Evolutionary conservation across 2,888 invertebrate genomes (phyloP).

Genomic region (Altica lythri): DNA sequence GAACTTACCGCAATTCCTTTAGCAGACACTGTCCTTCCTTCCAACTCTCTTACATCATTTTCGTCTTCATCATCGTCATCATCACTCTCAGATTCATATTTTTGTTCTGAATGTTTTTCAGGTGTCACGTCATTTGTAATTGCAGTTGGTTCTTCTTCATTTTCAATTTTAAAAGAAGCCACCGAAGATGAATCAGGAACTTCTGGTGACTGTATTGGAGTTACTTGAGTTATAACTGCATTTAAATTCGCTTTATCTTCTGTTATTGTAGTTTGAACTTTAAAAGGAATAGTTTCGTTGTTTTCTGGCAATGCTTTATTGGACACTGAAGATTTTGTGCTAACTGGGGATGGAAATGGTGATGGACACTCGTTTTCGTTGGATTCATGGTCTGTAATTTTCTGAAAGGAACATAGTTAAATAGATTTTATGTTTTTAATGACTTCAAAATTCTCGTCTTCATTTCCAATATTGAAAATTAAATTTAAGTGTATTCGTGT

Average conservation of each 20-base stretch:
- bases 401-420: conserved; percentile 27
- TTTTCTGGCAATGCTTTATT: not conserved
- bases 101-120: not conserved
- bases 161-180: too few relatives aligned
- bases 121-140: not conserved
- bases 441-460: too few relatives aligned
- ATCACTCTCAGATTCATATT: not conserved
- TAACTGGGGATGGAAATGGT: conserved; percentile 40
- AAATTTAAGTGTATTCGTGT: too few relatives aligned
- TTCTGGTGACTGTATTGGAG: conserved; percentile 19
- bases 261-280: not conserved
- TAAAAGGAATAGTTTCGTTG: not conserved
- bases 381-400: conserved; percentile 30
- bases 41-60: conserved; percentile 76
- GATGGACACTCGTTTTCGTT: conserved; percentile 37
- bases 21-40: conserved; percentile 78
- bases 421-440: conserved; percentile 5
- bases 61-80: conserved; percentile 64
- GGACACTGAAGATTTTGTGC: conserved; percentile 3
- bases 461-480: too few relatives aligned
- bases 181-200: too few relatives aligned
- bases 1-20: conserved; percentile 72
- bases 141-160: too few relatives aligned
- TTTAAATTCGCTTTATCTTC: conserved; percentile 15
- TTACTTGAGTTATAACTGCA: conserved; percentile 19